Conservation (phyloP, 2,113 vertebrate species). For the Albula glossodonta region DNA sequence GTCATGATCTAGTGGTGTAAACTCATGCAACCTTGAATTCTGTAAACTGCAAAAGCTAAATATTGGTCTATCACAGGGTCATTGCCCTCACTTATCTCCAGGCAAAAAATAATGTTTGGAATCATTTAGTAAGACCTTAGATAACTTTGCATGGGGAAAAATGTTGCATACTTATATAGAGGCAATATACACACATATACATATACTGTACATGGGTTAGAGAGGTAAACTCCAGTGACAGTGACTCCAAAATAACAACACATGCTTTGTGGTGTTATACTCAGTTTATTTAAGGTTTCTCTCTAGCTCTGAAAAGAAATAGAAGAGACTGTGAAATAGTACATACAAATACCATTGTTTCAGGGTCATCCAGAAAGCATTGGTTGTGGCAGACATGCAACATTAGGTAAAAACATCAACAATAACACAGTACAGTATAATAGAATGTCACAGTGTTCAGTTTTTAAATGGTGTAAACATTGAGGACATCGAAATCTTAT, state of each 20-base stretch:
- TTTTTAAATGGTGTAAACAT: conserved; percentile 13
- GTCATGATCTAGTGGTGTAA: too few relatives aligned
- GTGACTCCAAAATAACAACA: background rate
- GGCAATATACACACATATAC: too few relatives aligned
- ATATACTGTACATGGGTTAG: too few relatives aligned
- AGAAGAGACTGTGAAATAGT: background rate
- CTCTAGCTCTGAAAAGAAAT: background rate
- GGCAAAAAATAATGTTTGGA: too few relatives aligned
- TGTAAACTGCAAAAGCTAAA: too few relatives aligned
- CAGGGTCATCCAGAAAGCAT: background rate
- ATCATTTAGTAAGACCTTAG: too few relatives aligned
- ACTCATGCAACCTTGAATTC: too few relatives aligned
- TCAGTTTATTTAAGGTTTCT: background rate
- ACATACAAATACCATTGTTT: background rate
- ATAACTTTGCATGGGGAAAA: too few relatives aligned
- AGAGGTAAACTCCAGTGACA: too few relatives aligned
- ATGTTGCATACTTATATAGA: too few relatives aligned
- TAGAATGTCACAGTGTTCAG: conserved; percentile 26
- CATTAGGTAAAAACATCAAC: background rate
- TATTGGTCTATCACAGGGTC: too few relatives aligned
- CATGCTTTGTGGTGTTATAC: background rate
- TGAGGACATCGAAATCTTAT: background rate
- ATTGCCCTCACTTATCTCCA: too few relatives aligned
- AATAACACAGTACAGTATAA: background rate
- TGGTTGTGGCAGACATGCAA: background rate